Percentiles rank a stretch among this genome's conserved stretches.
These are phyloP conservation scores for Nothocercus nigrocapillus DNA, from an alignment of 2,113 vertebrate species.

Conservation along the genomic window DNA sequence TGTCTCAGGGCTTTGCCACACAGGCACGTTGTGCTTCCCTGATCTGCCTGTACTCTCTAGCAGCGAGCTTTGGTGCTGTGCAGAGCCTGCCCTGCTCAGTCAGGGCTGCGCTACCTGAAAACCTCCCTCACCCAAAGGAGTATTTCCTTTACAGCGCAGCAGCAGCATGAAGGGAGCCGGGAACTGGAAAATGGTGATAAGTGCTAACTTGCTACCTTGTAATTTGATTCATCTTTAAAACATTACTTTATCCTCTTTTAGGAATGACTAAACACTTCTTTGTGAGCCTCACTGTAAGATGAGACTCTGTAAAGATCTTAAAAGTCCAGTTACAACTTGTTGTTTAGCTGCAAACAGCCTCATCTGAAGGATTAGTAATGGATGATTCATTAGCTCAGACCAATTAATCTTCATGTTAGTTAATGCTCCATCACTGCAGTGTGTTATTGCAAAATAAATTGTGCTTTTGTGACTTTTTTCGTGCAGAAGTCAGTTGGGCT, in stretches of 20 bases:
- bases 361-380: conserved; percentile 55
- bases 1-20: background rate
- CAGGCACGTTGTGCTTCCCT: background rate
- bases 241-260: background rate
- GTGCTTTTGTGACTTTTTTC: conserved; percentile 51
- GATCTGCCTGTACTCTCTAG: background rate
- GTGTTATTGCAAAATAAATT: conserved; percentile 63
- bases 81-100: background rate
- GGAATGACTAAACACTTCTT: background rate
- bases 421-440: conserved; percentile 38
- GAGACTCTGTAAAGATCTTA: background rate
- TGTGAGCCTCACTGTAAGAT: background rate
- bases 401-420: conserved; percentile 65
- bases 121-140: accelerated
- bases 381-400: conserved; percentile 62
- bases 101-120: background rate
- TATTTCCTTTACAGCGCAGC: accelerated
- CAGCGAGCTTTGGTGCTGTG: background rate
- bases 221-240: background rate
- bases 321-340: background rate
- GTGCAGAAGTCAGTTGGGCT: conserved; percentile 6
- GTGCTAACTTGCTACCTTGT: background rate
- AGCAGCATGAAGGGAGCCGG: accelerated
- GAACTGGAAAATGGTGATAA: background rate
- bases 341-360: background rate